Evolutionary conservation across 2,113 vertebrate genomes (phyloP), one percentile per base, ranked within the genome.

Genomic region (Lophius piscatorius): DNA sequence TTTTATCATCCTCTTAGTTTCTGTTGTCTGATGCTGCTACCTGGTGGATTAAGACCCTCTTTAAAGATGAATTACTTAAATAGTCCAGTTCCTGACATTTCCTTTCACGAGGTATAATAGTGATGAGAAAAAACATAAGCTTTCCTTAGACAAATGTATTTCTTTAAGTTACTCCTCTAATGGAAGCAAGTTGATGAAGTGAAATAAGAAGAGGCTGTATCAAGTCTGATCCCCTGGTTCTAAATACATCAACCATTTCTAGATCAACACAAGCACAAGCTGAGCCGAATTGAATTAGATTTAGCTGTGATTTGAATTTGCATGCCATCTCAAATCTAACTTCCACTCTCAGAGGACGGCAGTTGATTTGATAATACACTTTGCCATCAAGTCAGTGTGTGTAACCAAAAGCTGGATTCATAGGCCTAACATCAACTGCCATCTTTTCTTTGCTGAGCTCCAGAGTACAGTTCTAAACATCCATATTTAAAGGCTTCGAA

Each of bases 251-350:
- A 33, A 38, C 7, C 16, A 11, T 54, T 57, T 40, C 13, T 10
- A 50, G 45, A 46, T 50, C 45, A 61, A 70, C 16, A 29, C 42
- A 48, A 40, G 18, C n/a, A 28, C 21, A 44, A 39, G 31, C 31
- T 18, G 5, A 69, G 39, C 35, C 52, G 18, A 47, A 58, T 38
- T 24, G 6, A 44, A 24, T 69, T 75, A 54, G 42, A 56, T 62
- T 74, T 63, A 65, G 66, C 47, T 40, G n/a, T 51, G 42, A 60
- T 70, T 63, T 58, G 18, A 57, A 67, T 70, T 59, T 75, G 33
- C 51, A 23, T 31, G 31, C 5, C 56, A 63, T 59, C 47, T 1
- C 47, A 58, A 48, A 66, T 41, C 1, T 22, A 31, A 72, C 63
- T 64, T 48, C 48, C n/a, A 58, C n/a, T 60, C 23, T 62, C 42